Base-by-base conservation (phyloP, 1,140 invertebrate genomes). In the Lordiphosa clarofinis region DNA sequence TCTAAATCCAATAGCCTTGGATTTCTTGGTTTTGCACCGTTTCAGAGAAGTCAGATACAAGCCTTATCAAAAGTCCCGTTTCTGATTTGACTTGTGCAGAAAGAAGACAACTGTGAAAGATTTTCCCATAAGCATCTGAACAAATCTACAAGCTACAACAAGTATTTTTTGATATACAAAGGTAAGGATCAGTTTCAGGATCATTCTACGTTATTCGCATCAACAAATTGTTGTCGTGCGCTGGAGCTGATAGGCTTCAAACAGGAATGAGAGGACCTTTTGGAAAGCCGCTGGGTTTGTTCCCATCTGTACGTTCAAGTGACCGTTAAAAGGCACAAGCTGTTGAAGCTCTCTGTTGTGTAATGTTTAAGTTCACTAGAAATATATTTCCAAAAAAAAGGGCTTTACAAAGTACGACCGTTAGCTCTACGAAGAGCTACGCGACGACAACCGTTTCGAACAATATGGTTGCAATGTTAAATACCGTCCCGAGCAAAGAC, bases 211-310 rank as follows among this genome's bases (percentile, higher is more conserved):
- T 99, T 56, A 96, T 99, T 88, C 94, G 99, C 61, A 99, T 99
- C 90, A 99, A 99, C 89, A 99, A 82, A 40, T 84, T 82, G 76
- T 78, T 82, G 68, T 99, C 98, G 55, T 99, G 99, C 91, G 99
- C 99, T 92, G 99, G 99, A 93, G 99, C 99, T 93, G 99, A 99
- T 98, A 98, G 98, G 93, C 97, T 99, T 84, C 99, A 99, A 92
- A 99, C 99, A 89, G 99, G 99, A 91, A 99, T 99, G 99, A 92
- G 99, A 91, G 98, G 98, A 90, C 98, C 99, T 60, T 99, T 98
- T 90, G 99, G 99, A 43, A 99, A 99, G 90, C 98, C 99, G 2
- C 97, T 98, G 91, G 99, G 99, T 61, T 98, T 65, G 99, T 99
- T 19, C 93, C 94, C 75, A 99, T 99, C 97, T 40, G 97, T 99